phyloP scores from a whole-genome alignment of 2,113 vertebrate species.

The Cinclus cinclus region DNA sequence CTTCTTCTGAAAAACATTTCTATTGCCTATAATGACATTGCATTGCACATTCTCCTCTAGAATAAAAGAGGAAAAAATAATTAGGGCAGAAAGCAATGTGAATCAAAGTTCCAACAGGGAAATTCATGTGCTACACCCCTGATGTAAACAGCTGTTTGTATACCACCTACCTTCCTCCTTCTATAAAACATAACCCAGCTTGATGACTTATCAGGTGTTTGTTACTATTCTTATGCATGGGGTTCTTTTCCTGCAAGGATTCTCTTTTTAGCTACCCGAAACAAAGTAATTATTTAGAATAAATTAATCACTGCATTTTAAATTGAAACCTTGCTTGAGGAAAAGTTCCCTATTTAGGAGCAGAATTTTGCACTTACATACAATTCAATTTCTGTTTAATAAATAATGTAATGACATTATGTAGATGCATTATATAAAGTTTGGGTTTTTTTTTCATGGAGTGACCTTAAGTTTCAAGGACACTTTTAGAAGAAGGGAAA shows the following conservation, averaged over 20 bases:
- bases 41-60: conserved; percentile 10
- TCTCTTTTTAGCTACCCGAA: not conserved
- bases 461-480: not conserved
- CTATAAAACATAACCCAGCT: not conserved
- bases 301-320: not conserved
- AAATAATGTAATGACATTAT: not conserved
- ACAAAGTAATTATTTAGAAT: not conserved
- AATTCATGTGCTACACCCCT: not conserved
- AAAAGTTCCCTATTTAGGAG: not conserved
- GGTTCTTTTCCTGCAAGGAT: rapidly evolving
- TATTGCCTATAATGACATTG: not conserved
- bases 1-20: conserved; percentile 43
- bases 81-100: not conserved
- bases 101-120: not conserved
- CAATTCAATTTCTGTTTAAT: not conserved
- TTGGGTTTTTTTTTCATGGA: not conserved
- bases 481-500: not conserved
- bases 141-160: not conserved
- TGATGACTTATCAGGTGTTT: not conserved
- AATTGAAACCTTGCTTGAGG: not conserved
- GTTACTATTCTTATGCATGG: not conserved
- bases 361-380: not conserved
- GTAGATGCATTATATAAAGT: not conserved
- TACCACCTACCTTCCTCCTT: not conserved
- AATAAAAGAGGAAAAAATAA: not conserved